Percentiles rank a stretch among this genome's conserved stretches.
These are phyloP conservation scores for Falco berigora DNA, from an alignment of 2,797 vertebrate genomes.

Conservation along the genomic window DNA sequence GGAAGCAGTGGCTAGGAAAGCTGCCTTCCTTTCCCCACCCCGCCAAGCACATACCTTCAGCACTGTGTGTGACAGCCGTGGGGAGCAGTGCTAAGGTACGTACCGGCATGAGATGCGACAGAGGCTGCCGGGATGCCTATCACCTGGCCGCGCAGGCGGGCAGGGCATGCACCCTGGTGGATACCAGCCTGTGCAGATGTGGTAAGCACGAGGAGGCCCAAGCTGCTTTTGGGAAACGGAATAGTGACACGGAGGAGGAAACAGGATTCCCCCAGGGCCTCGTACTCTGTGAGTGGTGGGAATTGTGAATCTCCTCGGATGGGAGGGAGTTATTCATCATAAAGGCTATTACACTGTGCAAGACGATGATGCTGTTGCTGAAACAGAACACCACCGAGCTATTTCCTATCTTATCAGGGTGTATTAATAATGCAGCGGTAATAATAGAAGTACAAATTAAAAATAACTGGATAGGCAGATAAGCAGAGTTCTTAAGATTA, in stretches of 20 bases:
- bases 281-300: not conserved
- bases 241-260: not conserved
- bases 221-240: not conserved
- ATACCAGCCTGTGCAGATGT: not conserved
- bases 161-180: not conserved
- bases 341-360: not conserved
- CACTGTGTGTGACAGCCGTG: not conserved
- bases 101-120: not conserved
- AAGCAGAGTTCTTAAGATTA: constrained; percentile 34
- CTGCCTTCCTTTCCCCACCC: not conserved
- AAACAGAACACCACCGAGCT: constrained; percentile 13
- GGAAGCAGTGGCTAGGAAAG: not conserved
- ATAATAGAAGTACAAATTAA: constrained; percentile 42
- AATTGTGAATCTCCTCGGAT: not conserved
- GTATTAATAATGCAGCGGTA: constrained; percentile 43
- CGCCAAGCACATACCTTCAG: not conserved
- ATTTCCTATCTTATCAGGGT: constrained; percentile 44
- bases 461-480: constrained; percentile 46
- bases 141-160: not conserved
- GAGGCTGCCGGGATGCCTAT: not conserved
- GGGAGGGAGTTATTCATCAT: not conserved
- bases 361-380: not conserved
- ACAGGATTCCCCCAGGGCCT: not conserved
- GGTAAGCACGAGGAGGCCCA: not conserved
- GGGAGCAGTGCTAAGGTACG: not conserved